phyloP scores from a whole-genome alignment of 2,113 vertebrate genomes.

The Eudyptes chrysolophus region DNA sequence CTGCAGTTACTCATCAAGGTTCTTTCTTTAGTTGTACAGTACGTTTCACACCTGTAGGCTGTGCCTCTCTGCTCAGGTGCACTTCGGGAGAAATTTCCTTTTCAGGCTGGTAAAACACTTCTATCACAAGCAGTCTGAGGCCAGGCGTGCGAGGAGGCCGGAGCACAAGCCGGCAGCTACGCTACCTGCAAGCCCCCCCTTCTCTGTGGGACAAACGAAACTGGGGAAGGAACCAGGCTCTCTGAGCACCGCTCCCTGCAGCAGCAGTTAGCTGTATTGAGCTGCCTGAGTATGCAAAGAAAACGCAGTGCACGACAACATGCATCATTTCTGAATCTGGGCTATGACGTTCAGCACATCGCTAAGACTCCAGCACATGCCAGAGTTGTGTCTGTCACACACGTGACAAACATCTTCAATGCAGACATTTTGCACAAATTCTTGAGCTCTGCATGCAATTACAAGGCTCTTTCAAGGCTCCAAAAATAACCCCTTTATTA shows the following conservation, averaged over 20 bases:
- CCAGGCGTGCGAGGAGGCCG: background rate
- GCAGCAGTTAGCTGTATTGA: background rate
- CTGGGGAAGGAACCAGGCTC: background rate
- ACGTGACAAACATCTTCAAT: background rate
- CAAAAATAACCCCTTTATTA: background rate
- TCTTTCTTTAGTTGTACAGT: background rate
- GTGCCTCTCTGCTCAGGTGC: background rate
- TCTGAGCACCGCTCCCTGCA: no score
- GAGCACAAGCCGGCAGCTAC: background rate
- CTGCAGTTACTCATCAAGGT: background rate
- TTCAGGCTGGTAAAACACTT: background rate
- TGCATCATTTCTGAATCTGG: background rate
- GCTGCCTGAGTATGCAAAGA: rapidly evolving
- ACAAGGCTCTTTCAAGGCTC: background rate
- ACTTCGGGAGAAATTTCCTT: background rate
- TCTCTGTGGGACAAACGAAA: background rate
- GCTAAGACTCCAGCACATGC: background rate
- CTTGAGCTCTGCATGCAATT: background rate
- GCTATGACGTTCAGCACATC: background rate
- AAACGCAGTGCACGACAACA: background rate
- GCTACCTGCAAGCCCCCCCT: no score
- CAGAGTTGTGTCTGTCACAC: background rate
- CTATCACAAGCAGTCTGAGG: background rate
- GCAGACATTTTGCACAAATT: background rate
- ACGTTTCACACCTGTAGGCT: background rate